A percentile compares a stretch with the other conserved stretches of the same genome.
Evolutionary conservation across 2,888 invertebrate genomes (phyloP).

Genomic region (Melangyna quadrimaculata): DNA sequence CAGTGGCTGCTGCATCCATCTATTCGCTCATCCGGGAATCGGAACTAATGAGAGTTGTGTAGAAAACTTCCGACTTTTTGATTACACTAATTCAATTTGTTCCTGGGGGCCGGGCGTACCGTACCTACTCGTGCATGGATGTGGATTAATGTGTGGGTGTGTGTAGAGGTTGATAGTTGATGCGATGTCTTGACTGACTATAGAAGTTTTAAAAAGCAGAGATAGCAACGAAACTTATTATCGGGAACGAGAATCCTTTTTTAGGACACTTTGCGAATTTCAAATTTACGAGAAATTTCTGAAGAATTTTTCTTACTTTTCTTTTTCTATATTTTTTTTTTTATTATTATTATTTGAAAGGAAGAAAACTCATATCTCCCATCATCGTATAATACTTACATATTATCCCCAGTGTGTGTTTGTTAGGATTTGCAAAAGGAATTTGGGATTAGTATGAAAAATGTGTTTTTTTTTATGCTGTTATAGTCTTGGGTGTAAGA

Average conservation of each 20-base stretch:
- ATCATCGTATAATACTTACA: too few species aligned
- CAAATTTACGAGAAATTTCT: slow-evolving; percentile 65
- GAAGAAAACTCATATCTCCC: slow-evolving; percentile 17
- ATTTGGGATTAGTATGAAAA: slow-evolving; percentile 59
- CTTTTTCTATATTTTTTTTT: too few species aligned
- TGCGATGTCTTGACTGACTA: slow-evolving; percentile 58
- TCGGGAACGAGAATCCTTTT: slow-evolving; percentile 59
- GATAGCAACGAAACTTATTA: slow-evolving; percentile 64
- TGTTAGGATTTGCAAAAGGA: slow-evolving; percentile 60
- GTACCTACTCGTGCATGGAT: slow-evolving; percentile 16
- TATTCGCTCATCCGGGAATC: slow-evolving; percentile 69
- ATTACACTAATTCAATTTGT: slow-evolving; percentile 75
- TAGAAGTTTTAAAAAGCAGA: background rate
- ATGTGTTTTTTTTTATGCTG: slow-evolving; percentile 41
- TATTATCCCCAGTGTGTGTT: slow-evolving; percentile 28
- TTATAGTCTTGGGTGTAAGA: slow-evolving; percentile 8
- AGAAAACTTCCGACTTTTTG: slow-evolving; percentile 74
- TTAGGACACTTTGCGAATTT: slow-evolving; percentile 70
- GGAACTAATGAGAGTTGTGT: slow-evolving; percentile 72
- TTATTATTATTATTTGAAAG: background rate
- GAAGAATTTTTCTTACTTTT: slow-evolving; percentile 30
- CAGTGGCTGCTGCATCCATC: slow-evolving; percentile 51
- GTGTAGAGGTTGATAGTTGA: slow-evolving; percentile 61
- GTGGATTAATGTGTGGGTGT: background rate
- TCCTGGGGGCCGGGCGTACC: slow-evolving; percentile 49